Percentiles rank a stretch among this genome's conserved stretches.
These are phyloP conservation scores for Bombus confusus DNA, from an alignment of 1,140 invertebrate species.

Conservation along the genomic window DNA sequence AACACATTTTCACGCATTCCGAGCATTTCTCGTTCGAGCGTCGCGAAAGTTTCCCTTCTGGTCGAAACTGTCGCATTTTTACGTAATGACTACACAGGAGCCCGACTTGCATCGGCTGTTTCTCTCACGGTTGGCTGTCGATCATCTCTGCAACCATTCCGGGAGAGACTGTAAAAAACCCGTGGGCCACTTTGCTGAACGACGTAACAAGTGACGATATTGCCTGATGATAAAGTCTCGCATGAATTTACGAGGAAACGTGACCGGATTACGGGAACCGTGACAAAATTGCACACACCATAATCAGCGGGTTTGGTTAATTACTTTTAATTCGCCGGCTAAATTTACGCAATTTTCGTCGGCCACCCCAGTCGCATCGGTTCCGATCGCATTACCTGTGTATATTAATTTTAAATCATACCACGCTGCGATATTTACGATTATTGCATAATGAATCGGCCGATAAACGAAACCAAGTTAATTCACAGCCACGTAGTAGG, in stretches of 20 bases:
- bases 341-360: slow-evolving; percentile 53
- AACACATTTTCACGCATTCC: background rate
- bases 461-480: slow-evolving; percentile 22
- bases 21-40: no score
- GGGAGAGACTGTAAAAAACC: slow-evolving; percentile 7
- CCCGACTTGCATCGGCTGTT: background rate
- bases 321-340: slow-evolving; percentile 57
- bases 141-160: slow-evolving; percentile 17
- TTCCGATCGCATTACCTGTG: background rate
- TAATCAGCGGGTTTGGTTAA: slow-evolving; percentile 46
- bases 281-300: slow-evolving; percentile 52
- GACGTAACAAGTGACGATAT: slow-evolving; percentile 53
- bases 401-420: slow-evolving; percentile 51
- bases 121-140: slow-evolving; percentile 17
- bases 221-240: slow-evolving; percentile 47
- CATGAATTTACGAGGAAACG: slow-evolving; percentile 56
- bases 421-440: slow-evolving; percentile 27
- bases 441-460: slow-evolving; percentile 34
- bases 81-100: background rate
- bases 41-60: background rate
- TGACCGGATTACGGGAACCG: slow-evolving; percentile 55
- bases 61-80: slow-evolving; percentile 32
- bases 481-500: background rate
- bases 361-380: slow-evolving; percentile 15
- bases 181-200: slow-evolving; percentile 3